Evolutionary conservation across 2,888 invertebrate genomes (phyloP).

Genomic region (Metacarcinus magister): DNA sequence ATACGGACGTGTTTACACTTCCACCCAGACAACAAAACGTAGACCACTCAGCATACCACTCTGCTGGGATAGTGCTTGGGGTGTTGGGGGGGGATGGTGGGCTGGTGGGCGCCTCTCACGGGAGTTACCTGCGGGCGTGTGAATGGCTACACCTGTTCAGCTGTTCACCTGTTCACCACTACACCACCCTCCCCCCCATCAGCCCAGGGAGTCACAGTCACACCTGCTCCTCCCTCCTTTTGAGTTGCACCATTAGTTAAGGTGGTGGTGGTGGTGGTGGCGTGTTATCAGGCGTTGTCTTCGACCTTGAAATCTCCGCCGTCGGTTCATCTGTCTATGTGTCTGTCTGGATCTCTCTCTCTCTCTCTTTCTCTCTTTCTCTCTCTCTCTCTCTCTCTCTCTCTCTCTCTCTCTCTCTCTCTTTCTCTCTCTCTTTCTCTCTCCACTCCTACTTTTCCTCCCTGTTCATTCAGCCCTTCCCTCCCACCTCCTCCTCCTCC

Average conservation of each 20-base stretch:
- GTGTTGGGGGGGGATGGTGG: background rate
- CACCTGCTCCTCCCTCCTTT: background rate
- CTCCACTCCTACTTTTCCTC: background rate
- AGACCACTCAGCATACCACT: background rate
- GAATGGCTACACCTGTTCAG: slow-evolving; percentile 19
- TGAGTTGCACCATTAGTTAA: background rate
- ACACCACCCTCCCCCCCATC: too few species aligned
- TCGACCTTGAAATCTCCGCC: background rate
- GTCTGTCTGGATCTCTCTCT: background rate
- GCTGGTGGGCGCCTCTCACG: background rate
- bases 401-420: slow-evolving; percentile 18
- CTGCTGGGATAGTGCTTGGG: background rate
- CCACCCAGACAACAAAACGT: slow-evolving; percentile 10
- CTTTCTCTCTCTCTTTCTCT: slow-evolving; percentile 44
- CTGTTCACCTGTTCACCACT: background rate
- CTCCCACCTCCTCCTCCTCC: too few species aligned
- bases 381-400: slow-evolving; percentile 2
- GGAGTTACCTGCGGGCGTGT: slow-evolving; percentile 3
- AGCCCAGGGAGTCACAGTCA: background rate
- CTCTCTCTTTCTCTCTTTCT: background rate
- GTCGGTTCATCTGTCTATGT: background rate
- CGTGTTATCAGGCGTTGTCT: background rate
- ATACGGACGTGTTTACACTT: background rate
- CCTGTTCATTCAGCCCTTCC: background rate
- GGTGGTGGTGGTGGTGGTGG: background rate